Conservation (phyloP, 2,113 vertebrate species). For the Vidua macroura region DNA sequence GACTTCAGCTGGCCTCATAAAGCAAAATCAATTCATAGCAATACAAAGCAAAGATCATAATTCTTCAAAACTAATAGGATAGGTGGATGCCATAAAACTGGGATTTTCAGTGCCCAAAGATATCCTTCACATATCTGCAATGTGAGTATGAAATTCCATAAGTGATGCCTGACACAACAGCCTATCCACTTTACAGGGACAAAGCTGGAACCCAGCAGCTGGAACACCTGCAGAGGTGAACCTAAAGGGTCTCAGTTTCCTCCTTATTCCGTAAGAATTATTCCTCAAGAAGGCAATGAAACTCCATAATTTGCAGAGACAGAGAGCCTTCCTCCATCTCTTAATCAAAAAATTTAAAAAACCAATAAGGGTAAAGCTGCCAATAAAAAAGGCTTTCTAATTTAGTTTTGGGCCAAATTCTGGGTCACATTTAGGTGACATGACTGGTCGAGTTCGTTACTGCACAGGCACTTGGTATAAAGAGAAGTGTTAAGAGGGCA, state of each 20-base stretch:
- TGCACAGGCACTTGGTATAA: neutral
- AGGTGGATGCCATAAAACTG: neutral
- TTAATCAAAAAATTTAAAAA: neutral
- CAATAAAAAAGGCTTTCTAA: neutral
- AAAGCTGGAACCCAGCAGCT: neutral
- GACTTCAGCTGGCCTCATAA: neutral
- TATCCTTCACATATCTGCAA: neutral
- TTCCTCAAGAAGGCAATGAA: neutral
- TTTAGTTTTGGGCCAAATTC: neutral
- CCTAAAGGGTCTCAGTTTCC: neutral
- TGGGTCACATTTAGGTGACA: neutral
- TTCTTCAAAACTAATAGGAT: neutral
- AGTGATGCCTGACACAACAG: neutral
- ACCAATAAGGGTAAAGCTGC: neutral
- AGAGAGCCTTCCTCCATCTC: neutral
- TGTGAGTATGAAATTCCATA: neutral
- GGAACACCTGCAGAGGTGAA: neutral
- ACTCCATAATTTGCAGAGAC: neutral
- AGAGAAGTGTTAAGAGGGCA: neutral
- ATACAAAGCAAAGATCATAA: neutral
- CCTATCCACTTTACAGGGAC: neutral
- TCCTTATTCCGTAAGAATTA: neutral
- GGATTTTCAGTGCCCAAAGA: neutral
- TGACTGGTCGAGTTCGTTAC: neutral
- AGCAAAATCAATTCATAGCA: neutral